Evolutionary conservation across 2,888 invertebrate genomes (phyloP).

Genomic region (Pemphredon lugubris): DNA sequence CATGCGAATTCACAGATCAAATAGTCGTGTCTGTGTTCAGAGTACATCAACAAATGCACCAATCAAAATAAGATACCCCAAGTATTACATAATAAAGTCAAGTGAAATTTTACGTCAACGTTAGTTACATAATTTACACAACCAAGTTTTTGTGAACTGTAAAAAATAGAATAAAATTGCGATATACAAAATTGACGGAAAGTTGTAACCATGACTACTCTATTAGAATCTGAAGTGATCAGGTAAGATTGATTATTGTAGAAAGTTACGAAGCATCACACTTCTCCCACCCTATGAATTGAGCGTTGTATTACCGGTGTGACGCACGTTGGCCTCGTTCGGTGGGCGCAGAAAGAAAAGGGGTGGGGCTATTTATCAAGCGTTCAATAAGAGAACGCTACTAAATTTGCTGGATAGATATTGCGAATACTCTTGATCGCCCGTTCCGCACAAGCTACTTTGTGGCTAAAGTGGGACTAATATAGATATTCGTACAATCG

Average conservation of each 20-base stretch:
- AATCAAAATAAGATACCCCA: too few species aligned
- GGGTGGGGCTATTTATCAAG: constrained; percentile 44
- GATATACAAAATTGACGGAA: too few species aligned
- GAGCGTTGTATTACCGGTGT: constrained; percentile 41
- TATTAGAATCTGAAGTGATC: constrained; percentile 11
- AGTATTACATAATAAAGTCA: too few species aligned
- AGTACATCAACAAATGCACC: too few species aligned
- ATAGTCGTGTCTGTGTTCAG: too few species aligned
- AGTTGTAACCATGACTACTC: not conserved
- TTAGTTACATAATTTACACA: too few species aligned
- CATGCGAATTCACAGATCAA: too few species aligned
- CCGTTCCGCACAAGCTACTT: not conserved
- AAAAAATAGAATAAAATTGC: too few species aligned
- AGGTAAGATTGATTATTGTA: constrained; percentile 32
- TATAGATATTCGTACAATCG: not conserved
- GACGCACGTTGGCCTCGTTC: constrained; percentile 40
- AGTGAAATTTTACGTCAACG: too few species aligned
- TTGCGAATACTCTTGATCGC: not conserved
- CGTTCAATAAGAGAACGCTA: constrained; percentile 40
- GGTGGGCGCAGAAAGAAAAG: constrained; percentile 17
- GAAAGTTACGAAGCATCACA: constrained; percentile 10
- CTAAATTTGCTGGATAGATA: not conserved
- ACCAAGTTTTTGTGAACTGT: too few species aligned
- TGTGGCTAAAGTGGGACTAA: not conserved
- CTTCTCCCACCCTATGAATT: constrained; percentile 45